phyloP scores from a whole-genome alignment of 2,113 vertebrate genomes.

The Alligator mississippiensis region DNA sequence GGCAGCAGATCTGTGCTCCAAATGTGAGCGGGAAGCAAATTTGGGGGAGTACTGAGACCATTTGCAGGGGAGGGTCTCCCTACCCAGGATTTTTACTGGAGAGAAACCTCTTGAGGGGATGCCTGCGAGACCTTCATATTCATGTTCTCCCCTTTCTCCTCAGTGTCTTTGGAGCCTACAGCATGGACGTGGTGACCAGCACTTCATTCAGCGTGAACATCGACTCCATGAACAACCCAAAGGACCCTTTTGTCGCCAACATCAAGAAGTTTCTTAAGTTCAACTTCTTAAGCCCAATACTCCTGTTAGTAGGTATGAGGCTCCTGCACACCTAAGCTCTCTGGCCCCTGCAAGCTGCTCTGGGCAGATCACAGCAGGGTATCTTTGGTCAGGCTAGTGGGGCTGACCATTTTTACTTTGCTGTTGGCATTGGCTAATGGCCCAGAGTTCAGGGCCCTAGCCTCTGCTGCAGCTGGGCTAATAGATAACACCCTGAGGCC shows the following conservation, averaged over 20 bases:
- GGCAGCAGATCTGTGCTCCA: neutral
- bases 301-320: constrained; percentile 73
- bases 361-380: too few species aligned
- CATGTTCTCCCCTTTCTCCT: neutral
- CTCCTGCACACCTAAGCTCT: neutral
- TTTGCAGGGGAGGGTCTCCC: neutral
- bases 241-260: constrained; percentile 79
- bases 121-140: neutral
- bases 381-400: too few species aligned
- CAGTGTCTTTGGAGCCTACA: constrained; percentile 66
- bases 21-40: neutral
- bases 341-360: too few species aligned
- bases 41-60: neutral
- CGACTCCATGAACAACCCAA: constrained; percentile 81
- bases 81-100: neutral
- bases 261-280: constrained; percentile 82
- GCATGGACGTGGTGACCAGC: constrained; percentile 84
- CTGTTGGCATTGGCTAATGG: too few species aligned
- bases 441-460: too few species aligned
- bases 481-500: too few species aligned
- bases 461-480: too few species aligned
- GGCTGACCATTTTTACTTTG: too few species aligned
- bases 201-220: constrained; percentile 83
- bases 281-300: constrained; percentile 68
- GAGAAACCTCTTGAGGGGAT: neutral